A percentile compares a stretch with the other conserved stretches of the same genome.
phyloP scores from a whole-genome alignment of 2,113 vertebrate genomes.

The Eurystomus gularis region DNA sequence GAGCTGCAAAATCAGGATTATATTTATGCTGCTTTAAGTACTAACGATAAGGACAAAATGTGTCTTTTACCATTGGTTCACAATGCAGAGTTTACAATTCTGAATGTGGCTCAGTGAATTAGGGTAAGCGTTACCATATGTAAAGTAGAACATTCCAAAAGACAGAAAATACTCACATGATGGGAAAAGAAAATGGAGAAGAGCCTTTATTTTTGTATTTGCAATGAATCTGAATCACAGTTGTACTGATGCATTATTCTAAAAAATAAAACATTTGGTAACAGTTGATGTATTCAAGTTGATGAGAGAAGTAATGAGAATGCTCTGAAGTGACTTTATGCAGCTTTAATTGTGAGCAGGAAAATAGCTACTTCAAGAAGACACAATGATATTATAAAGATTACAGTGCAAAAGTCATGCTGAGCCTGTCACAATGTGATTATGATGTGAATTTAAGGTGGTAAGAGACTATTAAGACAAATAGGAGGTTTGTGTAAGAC shows the following conservation, averaged over 20 bases:
- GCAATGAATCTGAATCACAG: neutral
- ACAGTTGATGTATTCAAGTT: neutral
- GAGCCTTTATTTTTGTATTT: neutral
- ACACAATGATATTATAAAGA: constrained; percentile 10
- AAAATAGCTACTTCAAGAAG: constrained; percentile 34
- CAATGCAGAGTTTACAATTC: neutral
- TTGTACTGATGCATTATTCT: neutral
- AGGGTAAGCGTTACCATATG: neutral
- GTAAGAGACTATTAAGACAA: constrained; percentile 14
- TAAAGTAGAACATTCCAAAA: neutral
- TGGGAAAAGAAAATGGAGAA: neutral
- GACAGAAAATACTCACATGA: neutral
- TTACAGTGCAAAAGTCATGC: neutral
- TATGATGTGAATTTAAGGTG: neutral
- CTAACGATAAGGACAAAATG: neutral
- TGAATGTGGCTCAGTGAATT: neutral
- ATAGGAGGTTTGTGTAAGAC: neutral
- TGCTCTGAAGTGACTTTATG: constrained; percentile 24
- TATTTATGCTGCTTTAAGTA: constrained; percentile 27
- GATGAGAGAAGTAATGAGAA: constrained; percentile 10
- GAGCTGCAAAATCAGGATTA: constrained; percentile 24
- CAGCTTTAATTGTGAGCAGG: constrained; percentile 31
- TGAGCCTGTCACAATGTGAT: neutral
- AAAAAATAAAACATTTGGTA: neutral
- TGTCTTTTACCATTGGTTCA: neutral